Evolutionary conservation across 2,113 vertebrate species (phyloP), one percentile per base, ranked within the genome.

Genomic region (Leucosticte australis): DNA sequence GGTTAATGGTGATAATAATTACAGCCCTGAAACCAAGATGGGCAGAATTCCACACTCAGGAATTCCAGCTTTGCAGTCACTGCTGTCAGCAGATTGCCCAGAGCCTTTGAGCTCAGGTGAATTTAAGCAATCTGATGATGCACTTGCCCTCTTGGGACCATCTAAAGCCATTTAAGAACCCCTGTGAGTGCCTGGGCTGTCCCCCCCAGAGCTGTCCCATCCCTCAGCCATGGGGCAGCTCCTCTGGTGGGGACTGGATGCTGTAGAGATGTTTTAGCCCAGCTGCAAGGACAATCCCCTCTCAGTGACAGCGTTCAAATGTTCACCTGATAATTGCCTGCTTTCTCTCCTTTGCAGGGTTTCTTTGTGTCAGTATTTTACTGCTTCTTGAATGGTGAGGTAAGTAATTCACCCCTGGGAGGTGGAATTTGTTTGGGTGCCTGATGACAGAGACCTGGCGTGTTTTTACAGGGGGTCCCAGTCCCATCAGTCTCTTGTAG

Each of bases 281-380:
- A 74, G 37, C 68, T 82, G 26, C 16, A 71, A 49, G 17, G 60
- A 17, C 47, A 47, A 4, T 62, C 11, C 19, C 19, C 12, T 68
- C 44, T 23, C 60, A 33, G 33, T n/a, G 37, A 16, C n/a, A 76
- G 1, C 27, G 35, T 67, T 73, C 5, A 75, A 80, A 69, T 41
- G 24, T 33, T 42, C 28, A 4, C 7, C 33, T 67, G 28, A 42
- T 56, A 71, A 78, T 0, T 53, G 19, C 33, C 31, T 68, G 53
- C 56, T 97, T 69, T 89, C 83, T 76, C 47, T 97, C 28, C 83
- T 98, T 98, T 93, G 33, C 98, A 99, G 99, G 99, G 99, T 30
- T 99, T 99, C 97, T 99, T 99, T 87, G 99, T 99, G 81, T 99
- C 99, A 18, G 99, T 99, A 83, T 99, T 99, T 98, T 99, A 99